Evolutionary conservation across 1,140 invertebrate genomes (phyloP), one percentile per base, ranked within the genome.

Genomic region (Coelopa frigida): DNA sequence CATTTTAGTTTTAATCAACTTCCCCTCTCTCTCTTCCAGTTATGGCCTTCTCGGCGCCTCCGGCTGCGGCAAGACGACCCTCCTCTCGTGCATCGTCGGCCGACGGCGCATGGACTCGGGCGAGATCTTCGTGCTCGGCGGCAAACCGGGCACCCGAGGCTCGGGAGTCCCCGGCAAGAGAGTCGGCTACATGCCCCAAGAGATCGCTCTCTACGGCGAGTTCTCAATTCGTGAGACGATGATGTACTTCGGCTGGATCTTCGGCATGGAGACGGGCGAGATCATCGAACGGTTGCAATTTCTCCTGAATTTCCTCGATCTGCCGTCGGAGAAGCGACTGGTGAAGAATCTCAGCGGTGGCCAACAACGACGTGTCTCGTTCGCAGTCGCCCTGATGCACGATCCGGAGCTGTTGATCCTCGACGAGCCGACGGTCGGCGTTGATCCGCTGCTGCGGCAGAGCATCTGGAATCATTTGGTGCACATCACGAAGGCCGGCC

Each of bases 241-340:
- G 80, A 82, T 88, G 75, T 97, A 95, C 66, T 97, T 97, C 70
- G 94, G 94, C n/a, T 88, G 89, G 78, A 86, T 97, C 54, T 91
- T 93, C 62, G 87, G 89, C 44, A 94, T 97, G 89, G 75, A 79
- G 54, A 83, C 83, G 4, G 68, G 75, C 21, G 82, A 89, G 65
- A 89, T 95, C 46, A 73, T 79, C 15, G 82, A 88, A 50, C 79
- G 91, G 56, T 79, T 90, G 48, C 78, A 85, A 48, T 97, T 97
- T 72, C 75, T 98, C 3, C 68, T 96, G 1, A 83, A 89, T 59
- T 94, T 98, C 66, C 75, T 95, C 3, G 87, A 93, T 69, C 72
- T 95, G 51, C 90, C 91, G 3, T 82, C 84, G 53, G 80, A 87
- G 58, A 87, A 84, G 62, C 75, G 89, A 41, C 74, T 89, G 57